These are phyloP conservation scores for Toxotes chatareus DNA, from an alignment of 2,113 vertebrate species.

Conservation along the genomic window DNA sequence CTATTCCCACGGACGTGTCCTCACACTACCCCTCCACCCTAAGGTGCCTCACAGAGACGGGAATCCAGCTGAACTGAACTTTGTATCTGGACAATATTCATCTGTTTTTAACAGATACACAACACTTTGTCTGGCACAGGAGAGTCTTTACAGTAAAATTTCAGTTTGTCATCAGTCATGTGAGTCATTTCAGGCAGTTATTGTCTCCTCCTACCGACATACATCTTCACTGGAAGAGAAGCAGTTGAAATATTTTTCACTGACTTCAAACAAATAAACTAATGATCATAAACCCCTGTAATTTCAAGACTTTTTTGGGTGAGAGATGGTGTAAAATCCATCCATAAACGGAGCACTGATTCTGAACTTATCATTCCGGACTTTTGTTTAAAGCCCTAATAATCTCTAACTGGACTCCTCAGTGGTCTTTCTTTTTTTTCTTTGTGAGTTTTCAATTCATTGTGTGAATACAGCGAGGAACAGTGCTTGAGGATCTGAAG, in stretches of 20 bases:
- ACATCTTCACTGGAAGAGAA: background rate
- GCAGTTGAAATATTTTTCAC: background rate
- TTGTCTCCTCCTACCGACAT: background rate
- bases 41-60: conserved; percentile 38
- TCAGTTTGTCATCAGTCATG: conserved; percentile 7
- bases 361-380: conserved; percentile 52
- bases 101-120: conserved; percentile 37
- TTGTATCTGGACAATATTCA: conserved; percentile 36
- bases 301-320: background rate
- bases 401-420: background rate
- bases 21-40: background rate
- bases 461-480: background rate
- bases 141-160: background rate
- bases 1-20: conserved; percentile 11
- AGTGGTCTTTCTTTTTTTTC: background rate
- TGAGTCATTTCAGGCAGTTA: background rate
- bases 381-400: conserved; percentile 14
- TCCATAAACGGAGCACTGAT: conserved; percentile 2
- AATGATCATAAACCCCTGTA: background rate
- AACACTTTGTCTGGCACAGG: background rate
- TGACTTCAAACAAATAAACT: background rate
- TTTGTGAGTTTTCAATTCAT: conserved; percentile 10
- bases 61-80: conserved; percentile 37
- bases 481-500: background rate
- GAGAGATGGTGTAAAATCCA: background rate